These are phyloP conservation scores for Natator depressus DNA, from an alignment of 2,113 vertebrate genomes.

Conservation along the genomic window DNA sequence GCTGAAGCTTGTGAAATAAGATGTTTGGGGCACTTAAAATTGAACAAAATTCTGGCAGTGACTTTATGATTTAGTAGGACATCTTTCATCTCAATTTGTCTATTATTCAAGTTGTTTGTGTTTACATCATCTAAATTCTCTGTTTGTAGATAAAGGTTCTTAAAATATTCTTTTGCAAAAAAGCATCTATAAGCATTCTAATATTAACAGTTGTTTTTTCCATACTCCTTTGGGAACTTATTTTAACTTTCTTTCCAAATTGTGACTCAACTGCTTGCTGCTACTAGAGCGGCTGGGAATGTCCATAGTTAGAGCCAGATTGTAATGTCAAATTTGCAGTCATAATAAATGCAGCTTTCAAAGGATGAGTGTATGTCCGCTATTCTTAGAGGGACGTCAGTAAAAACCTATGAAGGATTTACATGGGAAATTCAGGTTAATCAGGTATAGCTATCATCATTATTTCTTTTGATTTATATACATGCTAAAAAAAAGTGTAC, in stretches of 20 bases:
- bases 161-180: neutral
- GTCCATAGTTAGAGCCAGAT: neutral
- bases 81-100: neutral
- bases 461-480: neutral
- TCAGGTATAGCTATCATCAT: neutral
- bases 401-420: neutral
- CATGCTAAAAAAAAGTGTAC: neutral
- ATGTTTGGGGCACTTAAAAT: conserved; percentile 6
- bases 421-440: neutral
- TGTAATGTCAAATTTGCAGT: neutral
- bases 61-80: neutral
- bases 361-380: neutral
- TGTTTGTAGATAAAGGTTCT: neutral
- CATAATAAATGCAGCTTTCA: neutral
- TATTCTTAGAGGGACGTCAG: neutral
- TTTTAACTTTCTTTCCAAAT: neutral
- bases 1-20: neutral
- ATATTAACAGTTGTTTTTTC: neutral
- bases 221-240: neutral
- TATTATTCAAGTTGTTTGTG: neutral
- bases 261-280: neutral
- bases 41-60: neutral
- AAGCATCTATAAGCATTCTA: neutral
- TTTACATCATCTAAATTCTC: neutral
- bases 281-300: neutral